Conservation (phyloP, 2,888 invertebrate genomes). For the Belgica antarctica region DNA sequence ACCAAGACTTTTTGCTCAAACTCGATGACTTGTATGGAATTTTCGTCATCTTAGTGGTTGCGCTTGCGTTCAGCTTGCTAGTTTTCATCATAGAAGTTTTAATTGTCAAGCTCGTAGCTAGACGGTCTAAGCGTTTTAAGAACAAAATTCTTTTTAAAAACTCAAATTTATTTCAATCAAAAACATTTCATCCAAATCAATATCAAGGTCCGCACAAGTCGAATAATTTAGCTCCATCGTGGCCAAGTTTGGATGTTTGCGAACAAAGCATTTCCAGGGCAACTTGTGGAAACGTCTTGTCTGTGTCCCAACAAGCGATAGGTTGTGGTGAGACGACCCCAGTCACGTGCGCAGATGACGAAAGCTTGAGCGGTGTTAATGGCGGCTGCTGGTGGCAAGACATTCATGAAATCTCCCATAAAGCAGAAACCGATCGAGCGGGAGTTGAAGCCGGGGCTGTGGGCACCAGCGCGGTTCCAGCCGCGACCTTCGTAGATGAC, state of each 20-base stretch:
- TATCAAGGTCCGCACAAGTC: too few relatives aligned
- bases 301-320: slow-evolving; percentile 63
- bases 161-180: too few relatives aligned
- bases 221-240: slow-evolving; percentile 48
- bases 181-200: too few relatives aligned
- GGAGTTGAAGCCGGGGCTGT: slow-evolving; percentile 61
- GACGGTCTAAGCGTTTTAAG: too few relatives aligned
- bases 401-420: slow-evolving; percentile 57
- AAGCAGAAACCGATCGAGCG: slow-evolving; percentile 63
- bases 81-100: too few relatives aligned
- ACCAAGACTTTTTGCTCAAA: too few relatives aligned
- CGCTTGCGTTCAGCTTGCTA: too few relatives aligned
- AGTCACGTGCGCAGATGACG: slow-evolving; percentile 58
- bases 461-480: slow-evolving; percentile 64
- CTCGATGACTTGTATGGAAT: too few relatives aligned
- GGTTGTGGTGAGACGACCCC: slow-evolving; percentile 54
- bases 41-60: too few relatives aligned
- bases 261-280: slow-evolving; percentile 60
- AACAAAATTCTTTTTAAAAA: too few relatives aligned
- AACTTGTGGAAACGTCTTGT: slow-evolving; percentile 55
- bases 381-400: slow-evolving; percentile 42
- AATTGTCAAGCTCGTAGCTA: too few relatives aligned
- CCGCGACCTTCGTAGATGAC: slow-evolving; percentile 64
- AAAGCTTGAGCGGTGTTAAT: slow-evolving; percentile 56
- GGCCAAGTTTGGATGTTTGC: slow-evolving; percentile 60